Evolutionary conservation across 1,140 invertebrate genomes (phyloP).

Genomic region (Calephelis virginiensis): DNA sequence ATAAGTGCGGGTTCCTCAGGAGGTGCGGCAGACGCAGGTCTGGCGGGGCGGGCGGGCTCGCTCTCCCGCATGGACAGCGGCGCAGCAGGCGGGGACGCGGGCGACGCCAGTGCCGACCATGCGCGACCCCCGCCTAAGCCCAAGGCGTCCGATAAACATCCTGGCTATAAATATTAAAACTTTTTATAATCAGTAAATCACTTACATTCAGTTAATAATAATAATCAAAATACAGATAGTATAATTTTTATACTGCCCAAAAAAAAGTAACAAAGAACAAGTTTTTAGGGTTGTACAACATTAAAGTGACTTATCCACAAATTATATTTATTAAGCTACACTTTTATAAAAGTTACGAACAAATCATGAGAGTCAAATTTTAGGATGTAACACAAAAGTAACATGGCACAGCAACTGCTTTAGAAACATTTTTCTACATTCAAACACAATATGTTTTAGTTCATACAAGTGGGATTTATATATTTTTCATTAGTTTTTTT

Average conservation of each 20-base stretch:
- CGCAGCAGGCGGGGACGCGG: slow-evolving; percentile 49
- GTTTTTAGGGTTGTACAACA: no score
- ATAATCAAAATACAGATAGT: no score
- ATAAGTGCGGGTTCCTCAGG: slow-evolving; percentile 53
- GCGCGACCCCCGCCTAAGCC: slow-evolving; percentile 63
- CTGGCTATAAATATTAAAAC: slow-evolving; percentile 67
- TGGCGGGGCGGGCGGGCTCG: slow-evolving; percentile 44
- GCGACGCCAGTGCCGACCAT: slow-evolving; percentile 60
- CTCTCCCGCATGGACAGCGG: slow-evolving; percentile 40
- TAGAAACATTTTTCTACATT: not conserved
- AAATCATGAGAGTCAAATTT: not conserved
- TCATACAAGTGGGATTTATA: no score
- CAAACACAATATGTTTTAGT: not conserved
- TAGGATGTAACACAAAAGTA: no score
- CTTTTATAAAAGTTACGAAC: not conserved
- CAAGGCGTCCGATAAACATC: slow-evolving; percentile 86
- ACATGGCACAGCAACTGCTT: not conserved
- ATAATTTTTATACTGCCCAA: not conserved
- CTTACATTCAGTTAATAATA: not conserved
- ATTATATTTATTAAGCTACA: not conserved
- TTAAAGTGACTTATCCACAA: no score
- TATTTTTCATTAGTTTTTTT: no score
- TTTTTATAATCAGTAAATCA: slow-evolving; percentile 3
- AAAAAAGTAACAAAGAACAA: no score
- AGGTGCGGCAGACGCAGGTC: slow-evolving; percentile 57